Evolutionary conservation across 2,888 invertebrate species (phyloP), one percentile per base, ranked within the genome.

Genomic region (Coelinius sp.): DNA sequence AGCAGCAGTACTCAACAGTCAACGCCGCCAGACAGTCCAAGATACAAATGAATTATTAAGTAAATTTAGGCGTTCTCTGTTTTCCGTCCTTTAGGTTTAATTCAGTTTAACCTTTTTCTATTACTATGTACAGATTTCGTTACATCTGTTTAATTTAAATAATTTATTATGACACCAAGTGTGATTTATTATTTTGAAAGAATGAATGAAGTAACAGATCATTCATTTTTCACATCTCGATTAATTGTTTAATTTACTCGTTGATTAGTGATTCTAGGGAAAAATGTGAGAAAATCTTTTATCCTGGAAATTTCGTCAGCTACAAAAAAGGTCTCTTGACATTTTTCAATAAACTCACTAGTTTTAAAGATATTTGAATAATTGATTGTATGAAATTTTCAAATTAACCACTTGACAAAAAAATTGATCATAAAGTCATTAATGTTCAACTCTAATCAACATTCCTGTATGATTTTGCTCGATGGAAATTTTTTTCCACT

Each of bases 51-150:
- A 79, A 74, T 22, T 38, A 38, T 27, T 31, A 63, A 67, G 31
- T 22, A 38, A 68, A 74, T 81, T 75, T 80, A 78, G 82, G 75
- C 70, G 77, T 84, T 85, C 84, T 84, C 81, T 78, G 81, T 85
- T 86, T 82, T 87, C 87, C 87, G 87, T 87, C 87, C 35, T 86
- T 84, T 87, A 86, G 85, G 73, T 83, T 83, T 86, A 87, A 84
- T 86, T 87, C 41, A 24, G n/a, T 41, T 27, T 59, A 20, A 59
- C 6, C 35, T 35, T 20, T 59, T 35, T 59, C 35, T 31, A 35
- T 35, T 20, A 62, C 22, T 24, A 25, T 63, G 22, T 63, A 63
- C 63, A 63, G 14, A 63, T 63, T 41, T 63, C n/a, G 41, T 41
- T 46, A 68, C 46, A 24, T 24, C 25, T 53, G 41, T 5, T 41